Percentiles rank a stretch among this genome's conserved stretches.
Evolutionary conservation across 1,140 invertebrate genomes (phyloP).

Genomic region (Plodia interpunctella): DNA sequence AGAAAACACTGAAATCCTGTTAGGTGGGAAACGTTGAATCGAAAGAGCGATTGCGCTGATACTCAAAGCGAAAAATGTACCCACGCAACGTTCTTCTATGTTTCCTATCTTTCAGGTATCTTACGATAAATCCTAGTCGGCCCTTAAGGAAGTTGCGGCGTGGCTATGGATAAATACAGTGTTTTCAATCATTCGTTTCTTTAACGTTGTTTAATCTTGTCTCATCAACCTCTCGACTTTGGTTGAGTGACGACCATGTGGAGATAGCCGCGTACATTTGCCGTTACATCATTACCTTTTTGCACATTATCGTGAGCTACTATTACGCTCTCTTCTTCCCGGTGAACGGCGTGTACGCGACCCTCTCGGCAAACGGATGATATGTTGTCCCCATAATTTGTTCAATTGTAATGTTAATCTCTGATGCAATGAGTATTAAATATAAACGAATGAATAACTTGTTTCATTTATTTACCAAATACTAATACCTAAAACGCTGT

Average conservation of each 20-base stretch:
- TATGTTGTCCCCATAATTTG: slow-evolving; percentile 60
- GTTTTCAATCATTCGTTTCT: slow-evolving; percentile 53
- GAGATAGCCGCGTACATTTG: slow-evolving; percentile 35
- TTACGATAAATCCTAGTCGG: slow-evolving; percentile 49
- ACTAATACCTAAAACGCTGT: background rate
- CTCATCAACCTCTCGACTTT: slow-evolving; percentile 39
- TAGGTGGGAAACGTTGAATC: slow-evolving; percentile 57
- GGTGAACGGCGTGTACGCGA: slow-evolving; percentile 26
- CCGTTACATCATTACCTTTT: slow-evolving; percentile 21
- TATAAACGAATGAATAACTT: slow-evolving; percentile 69
- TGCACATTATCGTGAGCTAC: background rate
- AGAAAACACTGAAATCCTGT: slow-evolving; percentile 57
- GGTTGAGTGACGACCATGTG: slow-evolving; percentile 50
- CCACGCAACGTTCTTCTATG: slow-evolving; percentile 54
- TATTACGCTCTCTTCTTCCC: background rate
- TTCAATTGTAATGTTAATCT: slow-evolving; percentile 75
- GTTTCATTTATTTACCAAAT: slow-evolving; percentile 40
- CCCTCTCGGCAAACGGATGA: slow-evolving; percentile 46
- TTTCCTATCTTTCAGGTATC: slow-evolving; percentile 58
- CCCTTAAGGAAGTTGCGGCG: slow-evolving; percentile 70
- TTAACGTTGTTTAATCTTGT: slow-evolving; percentile 54
- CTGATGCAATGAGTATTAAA: slow-evolving; percentile 76
- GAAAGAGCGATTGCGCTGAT: slow-evolving; percentile 53
- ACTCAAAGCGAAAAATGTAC: slow-evolving; percentile 53
- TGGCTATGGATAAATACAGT: slow-evolving; percentile 53